These are phyloP conservation scores for Sylvilagus bachmani DNA, from an alignment of 2,113 vertebrate species.

Conservation along the genomic window DNA sequence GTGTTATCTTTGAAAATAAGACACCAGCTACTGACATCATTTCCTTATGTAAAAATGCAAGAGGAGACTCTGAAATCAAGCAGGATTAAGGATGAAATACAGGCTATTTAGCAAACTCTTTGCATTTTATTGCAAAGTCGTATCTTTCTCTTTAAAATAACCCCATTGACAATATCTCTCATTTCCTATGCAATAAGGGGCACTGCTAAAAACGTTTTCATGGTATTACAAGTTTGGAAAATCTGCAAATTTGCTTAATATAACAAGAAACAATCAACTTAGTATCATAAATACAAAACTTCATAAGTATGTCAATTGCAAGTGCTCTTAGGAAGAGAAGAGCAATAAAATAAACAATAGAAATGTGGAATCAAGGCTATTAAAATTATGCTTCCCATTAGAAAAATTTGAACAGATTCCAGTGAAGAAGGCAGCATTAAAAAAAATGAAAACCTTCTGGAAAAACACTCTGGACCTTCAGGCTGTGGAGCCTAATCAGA, in stretches of 20 bases:
- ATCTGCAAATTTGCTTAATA: conserved; percentile 60
- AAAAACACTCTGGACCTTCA: conserved; percentile 72
- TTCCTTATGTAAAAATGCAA: background rate
- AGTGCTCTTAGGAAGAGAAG: conserved; percentile 61
- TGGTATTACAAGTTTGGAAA: conserved; percentile 43
- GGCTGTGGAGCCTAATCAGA: conserved; percentile 56
- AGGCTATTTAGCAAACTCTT: background rate
- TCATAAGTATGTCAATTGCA: conserved; percentile 68
- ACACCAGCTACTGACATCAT: too few species aligned
- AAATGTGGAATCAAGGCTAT: conserved; percentile 56
- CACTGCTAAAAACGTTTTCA: conserved; percentile 33
- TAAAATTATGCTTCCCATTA: conserved; percentile 68
- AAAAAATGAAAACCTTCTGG: conserved; percentile 74
- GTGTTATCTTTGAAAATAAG: background rate
- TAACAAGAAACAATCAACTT: conserved; percentile 58
- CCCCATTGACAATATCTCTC: conserved; percentile 1
- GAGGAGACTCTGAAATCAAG: conserved; percentile 9
- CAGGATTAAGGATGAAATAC: conserved; percentile 49
- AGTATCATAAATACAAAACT: conserved; percentile 63
- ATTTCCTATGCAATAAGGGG: background rate
- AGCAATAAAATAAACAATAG: conserved; percentile 71
- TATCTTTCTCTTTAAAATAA: conserved; percentile 47
- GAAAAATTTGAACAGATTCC: conserved; percentile 75
- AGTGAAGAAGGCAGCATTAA: conserved; percentile 63
- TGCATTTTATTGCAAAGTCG: conserved; percentile 36